Evolutionary conservation across 2,888 invertebrate species (phyloP), one percentile per base, ranked within the genome.

Genomic region (Dryobotodes eremita): DNA sequence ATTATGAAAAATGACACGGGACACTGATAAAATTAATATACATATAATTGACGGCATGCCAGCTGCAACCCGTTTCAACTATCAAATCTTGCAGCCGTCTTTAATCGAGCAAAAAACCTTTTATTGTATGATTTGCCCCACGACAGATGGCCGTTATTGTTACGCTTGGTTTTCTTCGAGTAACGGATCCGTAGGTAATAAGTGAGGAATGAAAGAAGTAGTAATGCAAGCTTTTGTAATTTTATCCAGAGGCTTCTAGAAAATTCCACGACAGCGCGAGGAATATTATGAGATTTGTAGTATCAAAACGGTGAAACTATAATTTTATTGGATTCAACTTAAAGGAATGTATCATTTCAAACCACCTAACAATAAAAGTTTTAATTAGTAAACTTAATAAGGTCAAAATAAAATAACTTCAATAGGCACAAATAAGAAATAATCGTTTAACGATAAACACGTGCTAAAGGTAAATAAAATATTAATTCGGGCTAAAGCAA

Each of bases 61-160:
- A 82, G 90, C 84, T 92, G 90, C 88, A 91, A 90, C 86, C 86
- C 89, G 80, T 87, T 92, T 84, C 83, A 84, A 89, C 88, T 83
- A 87, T 90, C 79, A 89, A 90, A 90, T 89, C 89, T 86, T 90
- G 90, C 92, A 92, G 90, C 91, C 90, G 91, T 89, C 86, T 79
- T 80, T 77, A 88, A 79, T 81, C 66, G 75, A 87, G 83, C 84
- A 91, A 92, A 93, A 93, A 92, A 91, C 77, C 91, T 91, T 90
- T 92, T 92, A 89, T 93, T 89, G 81, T 89, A 85, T 89, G 88
- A 89, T 91, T 90, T 91, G 84, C 90, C 89, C 89, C 88, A 84
- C 86, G 91, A 90, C 93, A 93, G 94, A 93, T 93, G 93, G 90
- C 85, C 85, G 85, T 88, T 87, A 89, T 88, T 88, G 89, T 90